Conservation (phyloP, 1,140 invertebrate species). For the Sarcophaga peregrina region DNA sequence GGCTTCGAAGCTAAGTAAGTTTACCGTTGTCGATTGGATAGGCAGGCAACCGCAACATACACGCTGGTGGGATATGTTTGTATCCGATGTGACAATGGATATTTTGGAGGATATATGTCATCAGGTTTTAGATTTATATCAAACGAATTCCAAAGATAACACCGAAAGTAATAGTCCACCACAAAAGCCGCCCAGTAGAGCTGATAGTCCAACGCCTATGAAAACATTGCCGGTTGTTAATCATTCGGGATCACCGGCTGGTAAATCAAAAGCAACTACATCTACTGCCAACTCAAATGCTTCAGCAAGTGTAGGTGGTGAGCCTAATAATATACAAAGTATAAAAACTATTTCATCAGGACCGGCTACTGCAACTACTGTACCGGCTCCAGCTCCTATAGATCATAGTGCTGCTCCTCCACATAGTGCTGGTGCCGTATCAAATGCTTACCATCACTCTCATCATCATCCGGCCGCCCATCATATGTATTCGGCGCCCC, state of each 20-base stretch:
- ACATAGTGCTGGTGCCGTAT: conserved; percentile 26
- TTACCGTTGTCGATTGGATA: conserved; percentile 93
- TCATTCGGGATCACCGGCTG: conserved; percentile 38
- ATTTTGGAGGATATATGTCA: conserved; percentile 97
- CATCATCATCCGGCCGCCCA: conserved; percentile 17
- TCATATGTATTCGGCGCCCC: conserved; percentile 33
- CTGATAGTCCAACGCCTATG: conserved; percentile 56
- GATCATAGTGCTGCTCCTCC: conserved; percentile 38
- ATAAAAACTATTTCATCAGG: conserved; percentile 42
- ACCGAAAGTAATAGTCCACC: conserved; percentile 73
- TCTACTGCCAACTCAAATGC: conserved; percentile 31
- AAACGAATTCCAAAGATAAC: conserved; percentile 70
- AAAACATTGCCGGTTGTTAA: conserved; percentile 46
- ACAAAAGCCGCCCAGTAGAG: conserved; percentile 67
- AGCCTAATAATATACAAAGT: conserved; percentile 44
- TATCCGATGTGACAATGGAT: conserved; percentile 92
- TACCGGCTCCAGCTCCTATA: conserved; percentile 4
- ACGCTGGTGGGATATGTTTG: conserved; percentile 98
- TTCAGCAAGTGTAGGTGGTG: conserved; percentile 49
- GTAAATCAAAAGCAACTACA: conserved; percentile 44
- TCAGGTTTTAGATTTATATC: conserved; percentile 88
- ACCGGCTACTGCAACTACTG: conserved; percentile 23
- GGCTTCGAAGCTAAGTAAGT: conserved; percentile 95
- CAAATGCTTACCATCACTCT: conserved; percentile 30
- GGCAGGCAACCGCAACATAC: conserved; percentile 83